These are phyloP conservation scores for Xenops minutus DNA, from an alignment of 2,797 vertebrate species.

Conservation along the genomic window DNA sequence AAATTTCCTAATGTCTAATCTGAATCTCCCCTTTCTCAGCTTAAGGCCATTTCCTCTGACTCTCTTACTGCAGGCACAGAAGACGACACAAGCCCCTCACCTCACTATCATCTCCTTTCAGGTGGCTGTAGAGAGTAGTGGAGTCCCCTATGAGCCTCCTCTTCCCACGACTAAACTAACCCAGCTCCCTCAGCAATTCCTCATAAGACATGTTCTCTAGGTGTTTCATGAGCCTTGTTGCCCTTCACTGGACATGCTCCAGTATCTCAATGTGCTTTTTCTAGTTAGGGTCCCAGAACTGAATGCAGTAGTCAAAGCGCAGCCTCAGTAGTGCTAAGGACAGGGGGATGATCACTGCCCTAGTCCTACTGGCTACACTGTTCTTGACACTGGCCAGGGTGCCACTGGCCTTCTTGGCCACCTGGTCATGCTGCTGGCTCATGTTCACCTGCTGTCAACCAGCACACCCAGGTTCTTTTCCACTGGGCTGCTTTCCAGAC, in stretches of 20 bases:
- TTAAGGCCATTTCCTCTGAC: background rate
- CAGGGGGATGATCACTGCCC: too few species aligned
- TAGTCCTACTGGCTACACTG: background rate
- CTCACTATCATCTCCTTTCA: background rate
- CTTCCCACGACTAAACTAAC: background rate
- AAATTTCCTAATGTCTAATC: background rate
- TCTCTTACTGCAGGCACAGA: fast-evolving
- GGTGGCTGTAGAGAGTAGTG: background rate
- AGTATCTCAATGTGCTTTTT: background rate
- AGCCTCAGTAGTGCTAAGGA: background rate
- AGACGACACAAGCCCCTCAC: background rate
- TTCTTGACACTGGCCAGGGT: background rate
- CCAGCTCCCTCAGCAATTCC: background rate
- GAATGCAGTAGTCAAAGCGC: too few species aligned
- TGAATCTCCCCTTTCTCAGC: background rate
- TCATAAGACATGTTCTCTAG: too few species aligned
- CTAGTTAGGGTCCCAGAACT: background rate
- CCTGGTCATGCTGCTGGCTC: background rate
- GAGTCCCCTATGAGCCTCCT: fast-evolving
- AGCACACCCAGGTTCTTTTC: too few species aligned
- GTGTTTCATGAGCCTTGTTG: background rate
- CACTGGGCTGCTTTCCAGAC: too few species aligned
- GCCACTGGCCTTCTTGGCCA: background rate
- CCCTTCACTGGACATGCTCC: background rate
- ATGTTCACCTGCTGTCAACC: too few species aligned